These are phyloP conservation scores for Lepus townsendii DNA, from an alignment of 2,797 vertebrate genomes.

Conservation along the genomic window DNA sequence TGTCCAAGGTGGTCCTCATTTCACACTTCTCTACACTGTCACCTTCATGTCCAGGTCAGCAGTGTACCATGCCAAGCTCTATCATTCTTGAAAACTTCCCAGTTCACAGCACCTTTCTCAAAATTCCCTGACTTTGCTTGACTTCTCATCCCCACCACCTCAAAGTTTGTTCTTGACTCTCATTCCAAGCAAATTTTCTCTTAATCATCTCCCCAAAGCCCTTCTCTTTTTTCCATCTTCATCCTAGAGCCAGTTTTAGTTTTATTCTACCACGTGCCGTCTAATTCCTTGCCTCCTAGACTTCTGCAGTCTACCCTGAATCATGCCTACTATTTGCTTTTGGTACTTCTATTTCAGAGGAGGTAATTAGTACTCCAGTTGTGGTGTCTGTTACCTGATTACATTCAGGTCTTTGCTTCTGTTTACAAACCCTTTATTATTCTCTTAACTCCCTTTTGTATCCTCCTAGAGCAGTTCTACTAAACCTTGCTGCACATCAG, in stretches of 20 bases:
- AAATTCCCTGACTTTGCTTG: background rate
- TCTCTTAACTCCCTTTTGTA: background rate
- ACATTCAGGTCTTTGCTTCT: background rate
- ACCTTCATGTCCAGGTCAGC: background rate
- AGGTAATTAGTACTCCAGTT: background rate
- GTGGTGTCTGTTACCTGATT: background rate
- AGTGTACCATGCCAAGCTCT: background rate
- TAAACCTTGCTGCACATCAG: background rate
- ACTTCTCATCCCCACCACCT: too few relatives aligned
- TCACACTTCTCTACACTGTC: background rate
- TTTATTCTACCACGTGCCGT: background rate
- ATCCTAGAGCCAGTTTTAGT: too few relatives aligned
- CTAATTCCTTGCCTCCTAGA: background rate
- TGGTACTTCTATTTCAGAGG: background rate
- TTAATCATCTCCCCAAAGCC: background rate
- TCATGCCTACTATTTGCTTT: background rate
- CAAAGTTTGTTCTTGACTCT: background rate
- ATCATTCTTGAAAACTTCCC: background rate
- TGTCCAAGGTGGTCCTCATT: background rate
- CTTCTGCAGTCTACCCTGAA: background rate
- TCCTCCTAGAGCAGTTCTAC: background rate
- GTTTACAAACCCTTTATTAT: background rate
- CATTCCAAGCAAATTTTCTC: background rate
- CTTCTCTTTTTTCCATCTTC: too few relatives aligned
- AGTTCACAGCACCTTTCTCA: background rate